Evolutionary conservation across 2,888 invertebrate genomes (phyloP).

Genomic region (Tricholauxania praeusta): DNA sequence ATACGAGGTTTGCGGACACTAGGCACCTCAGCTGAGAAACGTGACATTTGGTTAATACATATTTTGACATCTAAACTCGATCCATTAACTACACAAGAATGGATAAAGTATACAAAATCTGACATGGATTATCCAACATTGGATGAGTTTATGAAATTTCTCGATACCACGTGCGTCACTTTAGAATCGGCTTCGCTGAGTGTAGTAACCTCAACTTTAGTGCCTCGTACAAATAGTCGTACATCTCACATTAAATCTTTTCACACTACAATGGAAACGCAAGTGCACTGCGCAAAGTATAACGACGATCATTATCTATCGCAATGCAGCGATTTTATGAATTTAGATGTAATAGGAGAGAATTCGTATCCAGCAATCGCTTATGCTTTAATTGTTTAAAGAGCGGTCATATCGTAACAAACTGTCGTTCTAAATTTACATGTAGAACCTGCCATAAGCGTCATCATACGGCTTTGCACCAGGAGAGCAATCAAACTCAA

Average conservation of each 20-base stretch:
- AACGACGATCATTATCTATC: too few relatives aligned
- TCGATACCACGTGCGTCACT: conserved; percentile 11
- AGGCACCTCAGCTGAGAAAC: background rate
- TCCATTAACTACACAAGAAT: conserved; percentile 9
- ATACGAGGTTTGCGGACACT: conserved; percentile 23
- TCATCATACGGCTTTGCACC: background rate
- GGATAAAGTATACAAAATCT: conserved; percentile 20
- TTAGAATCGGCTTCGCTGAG: conserved; percentile 8
- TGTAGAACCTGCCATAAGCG: conserved; percentile 5
- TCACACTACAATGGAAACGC: too few relatives aligned
- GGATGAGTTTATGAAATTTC: conserved; percentile 5
- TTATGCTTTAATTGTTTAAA: background rate
- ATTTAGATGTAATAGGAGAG: background rate
- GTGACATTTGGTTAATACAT: conserved; percentile 20
- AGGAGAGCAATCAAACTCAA: background rate
- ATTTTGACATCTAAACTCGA: conserved; percentile 6
- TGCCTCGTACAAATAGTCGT: background rate
- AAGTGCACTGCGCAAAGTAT: too few relatives aligned
- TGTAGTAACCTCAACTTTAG: background rate
- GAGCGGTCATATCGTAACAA: conserved; percentile 4
- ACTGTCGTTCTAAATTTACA: conserved; percentile 18
- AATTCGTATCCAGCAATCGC: conserved; percentile 2
- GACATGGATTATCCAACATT: conserved; percentile 17
- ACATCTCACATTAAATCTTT: too few relatives aligned
- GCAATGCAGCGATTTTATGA: too few relatives aligned